Base-by-base conservation (phyloP, 2,113 vertebrate genomes). In the Rhea americana region DNA sequence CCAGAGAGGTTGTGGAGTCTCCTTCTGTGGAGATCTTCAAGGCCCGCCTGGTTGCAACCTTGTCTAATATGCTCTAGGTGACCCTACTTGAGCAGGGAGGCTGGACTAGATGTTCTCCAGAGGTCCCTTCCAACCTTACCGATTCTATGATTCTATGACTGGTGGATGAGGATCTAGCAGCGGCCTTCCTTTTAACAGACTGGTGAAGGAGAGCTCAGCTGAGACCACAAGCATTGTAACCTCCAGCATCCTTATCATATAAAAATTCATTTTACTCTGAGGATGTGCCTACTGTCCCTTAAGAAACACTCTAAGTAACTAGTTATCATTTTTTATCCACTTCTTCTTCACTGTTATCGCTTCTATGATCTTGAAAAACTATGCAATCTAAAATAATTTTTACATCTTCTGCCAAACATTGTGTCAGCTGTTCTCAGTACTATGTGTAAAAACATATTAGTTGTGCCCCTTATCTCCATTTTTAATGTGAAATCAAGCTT, bases 381-480 rank as follows among this genome's bases (percentile, higher is more conserved):
- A 81, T n/a, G 22, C 4, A 37, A 47, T 3, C 19, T 70, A 19
- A 83, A 81, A 61, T 39, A 62, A 16, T 17, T 50, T 45, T 80
- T 50, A 8, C 43, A 45, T 45, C 1, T 41, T 55, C 11, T 81
- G 5, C 13, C 26, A 73, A 50, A 76, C 14, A 83, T 8, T 50
- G 5, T 55, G 2, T 53, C 78, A 37, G 22, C 13, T 17, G 59
- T 85, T 61, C 45, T 39, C 3, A 12, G 35, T 6, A 45, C 7
- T 19, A 8, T 20, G 4, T 45, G 4, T 53, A 65, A 76, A 92
- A 93, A 6, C 1, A 1, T 45, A 5, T 10, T 4, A 11, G 4
- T 12, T 56, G 8, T 43, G 20, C 4, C 8, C 1, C 7, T 0
- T 1, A 2, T 1, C 2, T 11, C 5, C 15, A 14, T 77, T 55